Base-by-base conservation (phyloP, 2,888 invertebrate species). In the Nowickia ferox region DNA sequence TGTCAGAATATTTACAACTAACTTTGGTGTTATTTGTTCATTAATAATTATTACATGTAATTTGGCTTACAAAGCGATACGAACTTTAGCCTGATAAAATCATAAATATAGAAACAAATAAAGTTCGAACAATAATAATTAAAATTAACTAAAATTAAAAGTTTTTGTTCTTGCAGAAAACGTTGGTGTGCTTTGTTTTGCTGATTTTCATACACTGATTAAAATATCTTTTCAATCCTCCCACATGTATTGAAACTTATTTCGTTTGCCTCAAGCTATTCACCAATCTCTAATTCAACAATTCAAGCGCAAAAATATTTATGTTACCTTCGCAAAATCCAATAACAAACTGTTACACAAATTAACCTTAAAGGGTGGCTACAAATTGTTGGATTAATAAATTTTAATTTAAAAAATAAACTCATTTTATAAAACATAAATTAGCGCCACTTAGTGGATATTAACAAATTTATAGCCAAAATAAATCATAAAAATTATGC, bases 401-500 rank as follows among this genome's bases (percentile, higher is more conserved):
- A 69, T 69, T 53, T 22, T 55, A 42, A 55, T 69, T 69, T 69
- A 13, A 38, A 30, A 69, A 69, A 42, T 42, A 69, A 55, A 55
- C 69, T 42, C 13, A 69, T 55, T 69, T 69, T 22, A 48, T 46
- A 59, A 48, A 48, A 72, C 59, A 42, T 59, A 46, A 57, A 74
- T 51, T 74, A 40, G 6, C 40, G 1, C 48, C 48, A 61, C 17
- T 74, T 74, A 74, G 19, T 61, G 42, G 19, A 9, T 72, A 65
- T 55, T 63, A 63, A 55, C n/a, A 57, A 76, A 76, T 68, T 82
- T 82, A 82, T 82, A 63, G 57, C 63, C 2, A 9, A 71, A 5
- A 82, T 82, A 82, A 82, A 82, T 82, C 82, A 76, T 57, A 38
- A 42, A 57, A 55, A 44, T 53, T 17, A 22, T 59, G n/a, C 69